A percentile compares a stretch with the other conserved stretches of the same genome.
Conservation (phyloP, 2,797 vertebrate genomes). For the Moxostoma hubbsi region DNA sequence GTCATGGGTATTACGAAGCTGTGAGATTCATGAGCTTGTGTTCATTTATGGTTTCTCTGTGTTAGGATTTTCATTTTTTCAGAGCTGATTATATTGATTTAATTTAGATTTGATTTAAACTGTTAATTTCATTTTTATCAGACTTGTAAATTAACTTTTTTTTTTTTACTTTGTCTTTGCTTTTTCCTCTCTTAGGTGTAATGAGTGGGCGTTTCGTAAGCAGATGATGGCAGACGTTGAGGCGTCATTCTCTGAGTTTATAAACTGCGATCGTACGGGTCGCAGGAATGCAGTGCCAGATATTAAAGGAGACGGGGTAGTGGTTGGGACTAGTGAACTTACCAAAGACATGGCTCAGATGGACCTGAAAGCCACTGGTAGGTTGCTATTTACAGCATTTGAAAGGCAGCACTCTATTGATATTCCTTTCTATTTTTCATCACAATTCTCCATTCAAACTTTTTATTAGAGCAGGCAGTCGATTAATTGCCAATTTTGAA, state of each 20-base stretch:
- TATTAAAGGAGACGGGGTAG: constrained; percentile 81
- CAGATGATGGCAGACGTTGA: constrained; percentile 93
- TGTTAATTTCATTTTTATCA: neutral
- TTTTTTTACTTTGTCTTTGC: neutral
- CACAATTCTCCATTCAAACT: neutral
- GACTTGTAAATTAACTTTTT: neutral
- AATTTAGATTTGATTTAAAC: neutral
- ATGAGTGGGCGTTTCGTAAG: constrained; percentile 82
- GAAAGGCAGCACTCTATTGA: too few relatives aligned
- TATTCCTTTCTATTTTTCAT: neutral
- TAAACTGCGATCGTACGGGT: constrained; percentile 92
- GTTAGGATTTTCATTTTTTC: constrained; percentile 16
- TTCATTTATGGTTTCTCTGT: constrained; percentile 25
- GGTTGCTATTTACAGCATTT: constrained; percentile 19
- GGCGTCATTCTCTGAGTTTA: constrained; percentile 94
- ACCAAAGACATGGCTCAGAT: constrained; percentile 87
- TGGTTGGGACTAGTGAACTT: constrained; percentile 84
- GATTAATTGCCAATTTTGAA: too few relatives aligned
- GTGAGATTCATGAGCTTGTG: constrained; percentile 3
- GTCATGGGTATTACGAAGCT: constrained; percentile 46
- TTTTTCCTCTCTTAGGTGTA: constrained; percentile 65
- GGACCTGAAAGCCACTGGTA: constrained; percentile 79
- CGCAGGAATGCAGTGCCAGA: constrained; percentile 95
- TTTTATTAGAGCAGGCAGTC: neutral
- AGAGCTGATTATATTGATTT: neutral